Conservation (phyloP, 1,140 invertebrate genomes). For the Hestina assimilis region DNA sequence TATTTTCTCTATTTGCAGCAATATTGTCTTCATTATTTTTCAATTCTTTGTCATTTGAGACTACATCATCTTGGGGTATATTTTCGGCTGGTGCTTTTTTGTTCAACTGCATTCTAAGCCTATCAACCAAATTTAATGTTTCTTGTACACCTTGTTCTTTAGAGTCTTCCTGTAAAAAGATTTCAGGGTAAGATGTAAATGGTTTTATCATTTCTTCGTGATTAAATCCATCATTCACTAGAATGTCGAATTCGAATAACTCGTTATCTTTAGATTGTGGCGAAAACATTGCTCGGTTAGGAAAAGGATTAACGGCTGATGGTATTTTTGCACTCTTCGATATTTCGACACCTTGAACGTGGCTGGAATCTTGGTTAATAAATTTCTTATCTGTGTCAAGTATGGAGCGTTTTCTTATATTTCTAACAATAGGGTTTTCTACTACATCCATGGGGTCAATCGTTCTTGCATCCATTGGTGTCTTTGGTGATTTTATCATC, state of each 20-base stretch:
- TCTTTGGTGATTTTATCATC: conserved; percentile 72
- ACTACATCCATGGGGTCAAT: conserved; percentile 59
- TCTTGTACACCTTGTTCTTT: conserved; percentile 84
- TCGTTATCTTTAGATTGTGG: conserved; percentile 84
- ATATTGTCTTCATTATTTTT: conserved; percentile 28
- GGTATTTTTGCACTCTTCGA: conserved; percentile 71
- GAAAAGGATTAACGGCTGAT: conserved; percentile 59
- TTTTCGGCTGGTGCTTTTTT: conserved; percentile 59
- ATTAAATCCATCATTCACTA: conserved; percentile 83
- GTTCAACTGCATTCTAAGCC: conserved; percentile 81
- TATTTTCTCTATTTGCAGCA: conserved; percentile 30
- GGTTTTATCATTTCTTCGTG: conserved; percentile 81
- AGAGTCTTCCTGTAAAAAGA: conserved; percentile 87
- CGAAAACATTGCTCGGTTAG: conserved; percentile 84
- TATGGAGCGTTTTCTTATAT: conserved; percentile 45
- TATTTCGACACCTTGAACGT: conserved; percentile 67
- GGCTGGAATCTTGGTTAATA: conserved; percentile 62
- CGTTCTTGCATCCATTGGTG: conserved; percentile 67
- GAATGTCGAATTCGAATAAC: conserved; percentile 84
- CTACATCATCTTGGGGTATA: conserved; percentile 39
- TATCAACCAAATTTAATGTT: conserved; percentile 88
- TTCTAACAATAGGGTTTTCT: conserved; percentile 51
- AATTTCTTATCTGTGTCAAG: conserved; percentile 76
- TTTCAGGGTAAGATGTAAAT: conserved; percentile 82
- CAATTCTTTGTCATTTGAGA: conserved; percentile 32